Evolutionary conservation across 2,113 vertebrate species (phyloP).

Genomic region (Ancistrus triradiatus): DNA sequence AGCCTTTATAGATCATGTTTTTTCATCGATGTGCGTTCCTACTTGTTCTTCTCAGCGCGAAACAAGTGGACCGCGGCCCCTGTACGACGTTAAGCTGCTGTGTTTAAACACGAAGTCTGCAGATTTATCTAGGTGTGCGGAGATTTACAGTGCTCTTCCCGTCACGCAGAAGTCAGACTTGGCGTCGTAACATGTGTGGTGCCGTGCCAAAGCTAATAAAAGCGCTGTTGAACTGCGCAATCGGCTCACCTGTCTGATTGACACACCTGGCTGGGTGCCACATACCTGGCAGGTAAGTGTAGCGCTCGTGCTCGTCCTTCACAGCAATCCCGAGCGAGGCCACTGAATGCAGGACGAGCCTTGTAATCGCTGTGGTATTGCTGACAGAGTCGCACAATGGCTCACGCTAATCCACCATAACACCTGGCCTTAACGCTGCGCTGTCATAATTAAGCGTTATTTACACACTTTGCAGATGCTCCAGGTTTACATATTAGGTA

Average conservation of each 20-base stretch:
- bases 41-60: not conserved
- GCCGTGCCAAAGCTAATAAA: slow-evolving; percentile 66
- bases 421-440: slow-evolving; percentile 8
- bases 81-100: not conserved
- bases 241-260: slow-evolving; percentile 40
- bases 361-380: slow-evolving; percentile 3
- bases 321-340: not conserved
- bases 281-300: slow-evolving; percentile 18
- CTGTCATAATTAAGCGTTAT: not conserved
- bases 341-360: slow-evolving; percentile 26
- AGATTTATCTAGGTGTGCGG: slow-evolving; percentile 9
- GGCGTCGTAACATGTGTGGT: not conserved
- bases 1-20: too few species aligned
- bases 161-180: slow-evolving; percentile 14
- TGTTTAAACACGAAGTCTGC: slow-evolving; percentile 15
- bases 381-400: not conserved
- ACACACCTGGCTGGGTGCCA: slow-evolving; percentile 29
- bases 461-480: slow-evolving; percentile 47
- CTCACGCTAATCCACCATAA: not conserved
- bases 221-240: slow-evolving; percentile 47
- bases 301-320: slow-evolving; percentile 8
- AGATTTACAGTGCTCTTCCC: slow-evolving; percentile 16
- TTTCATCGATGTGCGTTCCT: not conserved
- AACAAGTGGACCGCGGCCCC: not conserved
- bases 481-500: too few species aligned